Evolutionary conservation across 2,888 invertebrate genomes (phyloP).

Genomic region (Cybosia mesomella): DNA sequence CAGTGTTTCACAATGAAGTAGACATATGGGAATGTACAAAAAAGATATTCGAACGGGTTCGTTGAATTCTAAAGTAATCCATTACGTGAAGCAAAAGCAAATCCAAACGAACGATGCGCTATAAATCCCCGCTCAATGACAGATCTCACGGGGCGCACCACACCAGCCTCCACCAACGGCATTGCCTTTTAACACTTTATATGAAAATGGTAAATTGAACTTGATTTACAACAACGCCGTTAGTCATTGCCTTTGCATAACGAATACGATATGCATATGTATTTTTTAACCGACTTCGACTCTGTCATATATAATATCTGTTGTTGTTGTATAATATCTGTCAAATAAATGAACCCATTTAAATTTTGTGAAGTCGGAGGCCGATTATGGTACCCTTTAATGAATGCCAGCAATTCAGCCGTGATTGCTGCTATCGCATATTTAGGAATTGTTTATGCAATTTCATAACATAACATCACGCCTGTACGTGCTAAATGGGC

Average conservation of each 20-base stretch:
- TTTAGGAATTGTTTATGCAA: no score
- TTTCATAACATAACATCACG: no score
- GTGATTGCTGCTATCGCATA: no score
- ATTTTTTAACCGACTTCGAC: background rate
- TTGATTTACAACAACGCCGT: conserved; percentile 59
- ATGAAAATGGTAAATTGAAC: conserved; percentile 63
- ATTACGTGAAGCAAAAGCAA: conserved; percentile 61
- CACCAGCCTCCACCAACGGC: conserved; percentile 32
- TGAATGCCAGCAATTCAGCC: no score
- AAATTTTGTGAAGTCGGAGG: no score
- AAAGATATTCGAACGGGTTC: conserved; percentile 48
- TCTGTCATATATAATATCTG: no score
- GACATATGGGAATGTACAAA: conserved; percentile 55
- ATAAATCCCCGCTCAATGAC: conserved; percentile 67
- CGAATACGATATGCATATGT: conserved; percentile 3
- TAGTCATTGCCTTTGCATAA: conserved; percentile 47
- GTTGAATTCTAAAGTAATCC: conserved; percentile 62
- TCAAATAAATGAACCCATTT: no score
- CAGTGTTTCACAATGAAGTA: conserved; percentile 50
- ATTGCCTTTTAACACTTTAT: conserved; percentile 65
- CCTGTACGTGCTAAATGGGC: no score
- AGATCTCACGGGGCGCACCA: conserved; percentile 58
- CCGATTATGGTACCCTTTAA: no score
- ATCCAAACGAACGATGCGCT: conserved; percentile 64
- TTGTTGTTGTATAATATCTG: no score